Evolutionary conservation across 2,797 vertebrate genomes (phyloP).

Genomic region (Pangasius djambal): DNA sequence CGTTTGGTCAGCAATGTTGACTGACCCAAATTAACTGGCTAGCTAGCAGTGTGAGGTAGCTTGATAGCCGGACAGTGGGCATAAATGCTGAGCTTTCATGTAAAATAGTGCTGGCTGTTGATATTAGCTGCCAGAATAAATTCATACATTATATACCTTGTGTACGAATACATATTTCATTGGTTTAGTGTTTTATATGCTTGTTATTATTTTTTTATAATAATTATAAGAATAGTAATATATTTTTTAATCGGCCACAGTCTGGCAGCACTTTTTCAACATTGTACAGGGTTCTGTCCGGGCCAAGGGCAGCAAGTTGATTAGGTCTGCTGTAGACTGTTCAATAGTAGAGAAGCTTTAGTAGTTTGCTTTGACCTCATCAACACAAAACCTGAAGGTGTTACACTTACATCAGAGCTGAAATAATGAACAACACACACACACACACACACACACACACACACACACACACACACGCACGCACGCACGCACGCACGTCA

Average conservation of each 20-base stretch:
- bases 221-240: not conserved
- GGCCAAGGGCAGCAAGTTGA: not conserved
- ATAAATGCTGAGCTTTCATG: not conserved
- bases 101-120: not conserved
- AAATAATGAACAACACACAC: not conserved
- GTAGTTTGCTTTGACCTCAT: not conserved
- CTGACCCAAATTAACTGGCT: not conserved
- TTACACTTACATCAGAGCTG: not conserved
- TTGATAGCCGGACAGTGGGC: not conserved
- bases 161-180: not conserved
- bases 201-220: not conserved
- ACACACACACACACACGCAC: too few species aligned
- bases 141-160: not conserved
- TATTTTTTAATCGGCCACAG: not conserved
- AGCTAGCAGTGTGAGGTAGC: not conserved
- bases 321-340: not conserved
- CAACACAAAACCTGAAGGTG: not conserved
- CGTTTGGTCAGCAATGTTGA: not conserved
- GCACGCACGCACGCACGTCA: not conserved
- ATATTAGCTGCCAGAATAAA: not conserved
- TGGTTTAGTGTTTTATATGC: not conserved
- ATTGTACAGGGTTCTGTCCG: not conserved
- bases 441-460: not conserved
- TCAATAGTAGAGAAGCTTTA: not conserved
- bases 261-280: not conserved